Evolutionary conservation across 2,888 invertebrate genomes (phyloP).

Genomic region (Nymphalis polychloros): DNA sequence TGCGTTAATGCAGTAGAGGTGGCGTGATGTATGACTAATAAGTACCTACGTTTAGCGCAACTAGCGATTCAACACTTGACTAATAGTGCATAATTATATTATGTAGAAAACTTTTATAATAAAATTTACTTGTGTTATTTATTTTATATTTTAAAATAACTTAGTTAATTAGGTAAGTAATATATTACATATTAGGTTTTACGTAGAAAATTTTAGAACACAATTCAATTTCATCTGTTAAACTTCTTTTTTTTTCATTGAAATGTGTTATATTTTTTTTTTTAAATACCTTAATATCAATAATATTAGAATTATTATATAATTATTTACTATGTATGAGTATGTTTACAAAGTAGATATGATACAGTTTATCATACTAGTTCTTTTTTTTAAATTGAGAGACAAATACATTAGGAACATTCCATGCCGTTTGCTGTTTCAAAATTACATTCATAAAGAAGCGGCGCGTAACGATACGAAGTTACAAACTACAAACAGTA

Average conservation of each 20-base stretch:
- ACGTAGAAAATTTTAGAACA: no score
- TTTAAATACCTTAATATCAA: no score
- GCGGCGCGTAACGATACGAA: background rate
- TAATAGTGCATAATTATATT: constrained; percentile 24
- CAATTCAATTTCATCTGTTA: no score
- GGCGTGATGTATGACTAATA: constrained; percentile 49
- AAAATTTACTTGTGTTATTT: background rate
- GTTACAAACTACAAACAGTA: constrained; percentile 4
- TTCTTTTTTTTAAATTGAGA: no score
- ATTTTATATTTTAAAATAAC: background rate
- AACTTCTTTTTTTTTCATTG: no score
- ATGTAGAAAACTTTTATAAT: background rate
- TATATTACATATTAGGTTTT: no score
- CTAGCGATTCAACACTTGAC: constrained; percentile 34
- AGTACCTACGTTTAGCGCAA: constrained; percentile 34
- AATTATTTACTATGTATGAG: no score
- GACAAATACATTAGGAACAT: constrained; percentile 1
- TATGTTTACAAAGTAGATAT: no score
- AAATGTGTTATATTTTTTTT: no score
- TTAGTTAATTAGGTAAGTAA: background rate
- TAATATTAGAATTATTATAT: no score
- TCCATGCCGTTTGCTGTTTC: background rate
- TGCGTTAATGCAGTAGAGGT: constrained; percentile 38
- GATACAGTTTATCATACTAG: no score
- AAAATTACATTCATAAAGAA: constrained; percentile 11